These are phyloP conservation scores for Achlya flavicornis DNA, from an alignment of 2,888 invertebrate species.

Conservation along the genomic window DNA sequence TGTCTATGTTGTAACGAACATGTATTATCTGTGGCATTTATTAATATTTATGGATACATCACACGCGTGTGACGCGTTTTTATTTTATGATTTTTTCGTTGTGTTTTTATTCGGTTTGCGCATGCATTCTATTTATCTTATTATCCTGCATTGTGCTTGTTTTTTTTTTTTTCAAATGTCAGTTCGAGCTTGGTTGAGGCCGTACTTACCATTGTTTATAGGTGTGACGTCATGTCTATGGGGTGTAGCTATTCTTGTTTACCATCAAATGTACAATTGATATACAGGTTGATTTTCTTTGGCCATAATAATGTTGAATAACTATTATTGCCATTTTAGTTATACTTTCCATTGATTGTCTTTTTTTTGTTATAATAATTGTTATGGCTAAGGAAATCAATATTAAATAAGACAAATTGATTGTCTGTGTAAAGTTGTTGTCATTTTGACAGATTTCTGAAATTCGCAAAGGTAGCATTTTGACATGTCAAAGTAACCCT, in stretches of 20 bases:
- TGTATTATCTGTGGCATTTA: constrained; percentile 77
- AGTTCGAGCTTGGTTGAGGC: constrained; percentile 85
- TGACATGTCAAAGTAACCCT: background rate
- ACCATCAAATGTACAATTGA: constrained; percentile 73
- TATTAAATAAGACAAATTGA: background rate
- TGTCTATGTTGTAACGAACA: constrained; percentile 55
- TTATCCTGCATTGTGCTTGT: constrained; percentile 63
- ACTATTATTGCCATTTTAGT: background rate
- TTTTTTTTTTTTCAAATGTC: constrained; percentile 42
- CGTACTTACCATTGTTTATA: constrained; percentile 91
- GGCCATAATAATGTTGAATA: constrained; percentile 23
- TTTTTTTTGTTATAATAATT: background rate
- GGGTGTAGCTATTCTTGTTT: constrained; percentile 85
- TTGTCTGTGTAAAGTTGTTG: background rate
- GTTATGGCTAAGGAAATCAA: constrained; percentile 28
- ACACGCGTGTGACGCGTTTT: constrained; percentile 59
- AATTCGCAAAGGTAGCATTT: background rate
- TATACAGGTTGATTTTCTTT: constrained; percentile 36
- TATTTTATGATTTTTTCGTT: constrained; percentile 39
- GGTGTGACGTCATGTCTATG: constrained; percentile 95
- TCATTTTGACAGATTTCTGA: constrained; percentile 3
- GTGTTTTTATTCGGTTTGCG: constrained; percentile 22
- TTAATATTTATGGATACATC: constrained; percentile 30
- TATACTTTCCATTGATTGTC: background rate
- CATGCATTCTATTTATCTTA: constrained; percentile 34